Evolutionary conservation across 1,140 invertebrate genomes (phyloP).

Genomic region (Asobara japonica): DNA sequence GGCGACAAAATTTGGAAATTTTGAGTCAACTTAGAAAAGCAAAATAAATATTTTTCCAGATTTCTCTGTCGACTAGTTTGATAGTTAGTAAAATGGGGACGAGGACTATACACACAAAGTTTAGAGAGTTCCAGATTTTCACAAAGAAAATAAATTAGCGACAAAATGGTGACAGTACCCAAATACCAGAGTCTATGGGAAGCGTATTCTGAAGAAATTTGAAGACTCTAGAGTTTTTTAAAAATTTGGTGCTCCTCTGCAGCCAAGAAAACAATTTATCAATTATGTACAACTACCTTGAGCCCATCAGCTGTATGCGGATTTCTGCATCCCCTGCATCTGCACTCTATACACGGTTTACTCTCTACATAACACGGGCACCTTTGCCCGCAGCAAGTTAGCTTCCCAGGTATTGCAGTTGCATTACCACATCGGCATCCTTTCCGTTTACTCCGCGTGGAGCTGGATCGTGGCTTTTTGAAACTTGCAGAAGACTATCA

Average conservation of each 20-base stretch:
- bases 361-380: constrained; percentile 92
- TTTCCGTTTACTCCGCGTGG: constrained; percentile 70
- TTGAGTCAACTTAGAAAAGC: no score
- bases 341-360: constrained; percentile 87
- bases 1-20: no score
- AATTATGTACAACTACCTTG: constrained; percentile 70
- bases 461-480: constrained; percentile 63
- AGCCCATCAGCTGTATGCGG: constrained; percentile 82
- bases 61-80: no score
- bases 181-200: no score
- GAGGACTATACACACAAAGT: no score
- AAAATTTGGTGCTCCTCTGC: not conserved
- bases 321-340: constrained; percentile 91
- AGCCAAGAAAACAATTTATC: not conserved
- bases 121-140: no score
- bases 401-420: constrained; percentile 84
- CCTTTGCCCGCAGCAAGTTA: constrained; percentile 91
- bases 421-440: constrained; percentile 93
- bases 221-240: no score
- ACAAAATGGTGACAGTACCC: no score
- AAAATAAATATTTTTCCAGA: no score
- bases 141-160: no score
- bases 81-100: no score
- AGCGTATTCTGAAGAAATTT: no score
- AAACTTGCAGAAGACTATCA: constrained; percentile 57